Conservation (phyloP, 2,888 invertebrate species). For the Strigamia maritima region DNA sequence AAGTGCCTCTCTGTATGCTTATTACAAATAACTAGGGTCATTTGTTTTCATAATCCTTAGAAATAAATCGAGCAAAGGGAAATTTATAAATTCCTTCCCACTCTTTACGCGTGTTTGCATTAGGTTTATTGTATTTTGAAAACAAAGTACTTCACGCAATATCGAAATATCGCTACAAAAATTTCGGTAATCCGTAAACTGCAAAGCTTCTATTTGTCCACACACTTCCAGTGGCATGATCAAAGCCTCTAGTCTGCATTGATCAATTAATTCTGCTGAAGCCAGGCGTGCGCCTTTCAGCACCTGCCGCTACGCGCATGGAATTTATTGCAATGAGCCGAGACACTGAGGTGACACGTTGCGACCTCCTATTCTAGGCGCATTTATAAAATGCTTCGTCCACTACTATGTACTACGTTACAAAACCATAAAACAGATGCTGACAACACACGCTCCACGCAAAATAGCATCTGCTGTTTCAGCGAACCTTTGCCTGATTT, state of each 20-base stretch:
- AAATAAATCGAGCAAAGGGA: conserved; percentile 24
- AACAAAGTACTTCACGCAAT: background rate
- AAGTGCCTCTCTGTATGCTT: conserved; percentile 21
- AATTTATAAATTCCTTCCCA: background rate
- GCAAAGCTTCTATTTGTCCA: conserved; percentile 11
- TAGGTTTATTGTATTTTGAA: background rate
- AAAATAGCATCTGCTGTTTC: conserved; percentile 22
- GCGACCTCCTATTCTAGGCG: conserved; percentile 30
- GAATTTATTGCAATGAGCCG: conserved; percentile 31
- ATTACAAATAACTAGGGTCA: conserved; percentile 23
- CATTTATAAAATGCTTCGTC: conserved; percentile 30
- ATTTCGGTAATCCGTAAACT: conserved; percentile 7
- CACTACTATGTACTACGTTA: background rate
- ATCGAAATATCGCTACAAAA: background rate
- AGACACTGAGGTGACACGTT: conserved; percentile 32
- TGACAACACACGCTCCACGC: conserved; percentile 13
- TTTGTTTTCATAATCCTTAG: conserved; percentile 16
- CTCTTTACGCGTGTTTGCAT: background rate
- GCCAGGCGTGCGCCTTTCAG: conserved; percentile 17
- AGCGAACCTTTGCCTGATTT: background rate
- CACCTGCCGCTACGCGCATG: conserved; percentile 27
- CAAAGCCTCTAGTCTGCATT: conserved; percentile 28
- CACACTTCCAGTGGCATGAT: background rate
- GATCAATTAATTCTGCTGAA: conserved; percentile 30
- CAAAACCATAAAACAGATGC: conserved; percentile 28